Percentiles rank a stretch among this genome's conserved stretches.
phyloP scores from a whole-genome alignment of 2,797 vertebrate genomes.

The Aplochiton taeniatus region DNA sequence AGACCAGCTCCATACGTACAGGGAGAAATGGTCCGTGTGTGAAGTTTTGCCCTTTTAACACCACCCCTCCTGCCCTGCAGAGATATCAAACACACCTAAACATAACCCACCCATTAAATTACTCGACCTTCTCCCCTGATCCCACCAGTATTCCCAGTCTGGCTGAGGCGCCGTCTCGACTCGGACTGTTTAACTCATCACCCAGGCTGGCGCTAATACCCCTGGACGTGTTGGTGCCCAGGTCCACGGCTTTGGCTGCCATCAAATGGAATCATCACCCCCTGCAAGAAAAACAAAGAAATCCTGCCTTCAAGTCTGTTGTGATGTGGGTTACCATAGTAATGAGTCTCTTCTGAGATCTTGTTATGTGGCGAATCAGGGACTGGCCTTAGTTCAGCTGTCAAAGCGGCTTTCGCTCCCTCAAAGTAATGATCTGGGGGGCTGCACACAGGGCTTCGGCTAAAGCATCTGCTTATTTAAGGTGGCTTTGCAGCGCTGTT shows the following conservation, averaged over 20 bases:
- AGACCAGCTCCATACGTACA: slow-evolving; percentile 5
- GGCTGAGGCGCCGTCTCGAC: slow-evolving; percentile 42
- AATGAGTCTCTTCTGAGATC: slow-evolving; percentile 99
- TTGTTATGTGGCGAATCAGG: slow-evolving; percentile 96
- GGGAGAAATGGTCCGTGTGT: slow-evolving; percentile 43
- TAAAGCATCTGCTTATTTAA: slow-evolving; percentile 78
- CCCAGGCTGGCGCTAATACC: slow-evolving; percentile 67
- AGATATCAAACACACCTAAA: slow-evolving; percentile 64
- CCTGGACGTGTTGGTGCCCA: slow-evolving; percentile 61
- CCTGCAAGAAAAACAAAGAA: slow-evolving; percentile 93
- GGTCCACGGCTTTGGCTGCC: slow-evolving; percentile 82
- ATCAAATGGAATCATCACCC: slow-evolving; percentile 96
- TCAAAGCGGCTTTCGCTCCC: slow-evolving; percentile 98
- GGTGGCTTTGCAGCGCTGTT: slow-evolving; percentile 69
- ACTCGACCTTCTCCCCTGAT: slow-evolving; percentile 66
- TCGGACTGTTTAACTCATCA: slow-evolving; percentile 69
- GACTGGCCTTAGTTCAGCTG: slow-evolving; percentile 95
- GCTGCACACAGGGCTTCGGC: slow-evolving; percentile 87
- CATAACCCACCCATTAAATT: slow-evolving; percentile 77
- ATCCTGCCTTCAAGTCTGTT: slow-evolving; percentile 91
- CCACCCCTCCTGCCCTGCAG: slow-evolving; percentile 49
- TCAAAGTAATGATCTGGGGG: slow-evolving; percentile 99
- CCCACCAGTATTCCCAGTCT: slow-evolving; percentile 65
- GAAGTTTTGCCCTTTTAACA: slow-evolving; percentile 61
- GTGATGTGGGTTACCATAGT: slow-evolving; percentile 94